These are phyloP conservation scores for Pygoscelis adeliae DNA, from an alignment of 2,113 vertebrate species.

Conservation along the genomic window DNA sequence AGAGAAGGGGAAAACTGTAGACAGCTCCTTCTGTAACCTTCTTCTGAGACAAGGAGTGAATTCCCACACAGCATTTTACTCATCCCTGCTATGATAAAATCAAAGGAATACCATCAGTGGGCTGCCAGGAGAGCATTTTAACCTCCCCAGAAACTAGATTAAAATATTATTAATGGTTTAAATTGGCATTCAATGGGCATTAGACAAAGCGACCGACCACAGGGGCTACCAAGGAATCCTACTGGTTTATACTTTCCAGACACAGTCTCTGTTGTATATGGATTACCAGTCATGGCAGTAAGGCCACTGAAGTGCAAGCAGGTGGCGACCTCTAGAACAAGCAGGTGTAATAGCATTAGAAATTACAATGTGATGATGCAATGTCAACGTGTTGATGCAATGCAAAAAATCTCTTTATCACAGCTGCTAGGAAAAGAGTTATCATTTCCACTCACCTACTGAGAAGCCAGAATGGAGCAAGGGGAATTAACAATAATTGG, in stretches of 20 bases:
- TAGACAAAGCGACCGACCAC: background rate
- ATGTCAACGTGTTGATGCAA: background rate
- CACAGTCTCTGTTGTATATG: fast-evolving
- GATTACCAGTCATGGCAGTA: background rate
- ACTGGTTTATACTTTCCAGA: background rate
- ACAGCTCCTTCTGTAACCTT: background rate
- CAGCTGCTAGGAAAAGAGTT: background rate
- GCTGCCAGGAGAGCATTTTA: background rate
- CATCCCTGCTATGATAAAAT: background rate
- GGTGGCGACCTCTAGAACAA: background rate
- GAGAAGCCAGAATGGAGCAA: background rate
- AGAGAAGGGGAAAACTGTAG: background rate
- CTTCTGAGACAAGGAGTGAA: background rate
- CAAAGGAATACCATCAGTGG: background rate
- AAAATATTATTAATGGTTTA: background rate
- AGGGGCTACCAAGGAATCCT: background rate
- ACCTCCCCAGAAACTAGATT: background rate
- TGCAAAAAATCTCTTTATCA: background rate
- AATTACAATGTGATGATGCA: background rate
- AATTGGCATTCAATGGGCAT: background rate
- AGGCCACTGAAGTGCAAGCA: background rate
- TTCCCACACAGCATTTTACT: background rate
- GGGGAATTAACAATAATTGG: background rate
- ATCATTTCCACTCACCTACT: background rate
- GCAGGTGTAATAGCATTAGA: background rate